phyloP scores from a whole-genome alignment of 1,140 invertebrate species.

The Riptortus pedestris region DNA sequence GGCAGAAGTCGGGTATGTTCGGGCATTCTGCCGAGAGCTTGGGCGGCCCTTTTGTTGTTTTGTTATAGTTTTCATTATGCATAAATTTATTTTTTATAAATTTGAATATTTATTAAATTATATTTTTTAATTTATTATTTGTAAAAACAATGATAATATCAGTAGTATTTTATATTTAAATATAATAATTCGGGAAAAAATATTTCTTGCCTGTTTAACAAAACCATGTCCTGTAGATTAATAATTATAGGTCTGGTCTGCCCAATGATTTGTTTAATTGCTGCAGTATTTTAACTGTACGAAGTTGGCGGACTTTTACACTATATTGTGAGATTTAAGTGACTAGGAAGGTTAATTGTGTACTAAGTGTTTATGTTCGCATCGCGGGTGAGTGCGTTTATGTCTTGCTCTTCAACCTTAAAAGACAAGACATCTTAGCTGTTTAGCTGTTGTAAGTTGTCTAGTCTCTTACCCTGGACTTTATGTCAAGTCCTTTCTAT shows the following conservation, averaged over 20 bases:
- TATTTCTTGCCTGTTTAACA: conserved; percentile 56
- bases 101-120: neutral
- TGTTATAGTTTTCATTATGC: neutral
- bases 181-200: conserved; percentile 53
- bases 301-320: no score
- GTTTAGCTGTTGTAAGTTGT: no score
- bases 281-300: conserved; percentile 53
- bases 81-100: neutral
- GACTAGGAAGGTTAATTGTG: no score
- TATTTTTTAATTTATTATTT: conserved; percentile 1
- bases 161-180: conserved; percentile 11
- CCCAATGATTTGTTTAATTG: conserved; percentile 52
- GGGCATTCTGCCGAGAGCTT: no score
- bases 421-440: no score
- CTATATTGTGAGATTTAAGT: no score
- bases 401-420: no score
- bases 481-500: no score
- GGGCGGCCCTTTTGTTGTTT: neutral
- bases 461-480: no score
- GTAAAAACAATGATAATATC: conserved; percentile 11
- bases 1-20: no score
- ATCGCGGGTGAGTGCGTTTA: no score
- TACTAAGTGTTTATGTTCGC: no score
- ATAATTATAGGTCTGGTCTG: conserved; percentile 52
- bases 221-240: conserved; percentile 57